Conservation (phyloP, 2,113 vertebrate species). For the Petrocephalus microphthalmus region DNA sequence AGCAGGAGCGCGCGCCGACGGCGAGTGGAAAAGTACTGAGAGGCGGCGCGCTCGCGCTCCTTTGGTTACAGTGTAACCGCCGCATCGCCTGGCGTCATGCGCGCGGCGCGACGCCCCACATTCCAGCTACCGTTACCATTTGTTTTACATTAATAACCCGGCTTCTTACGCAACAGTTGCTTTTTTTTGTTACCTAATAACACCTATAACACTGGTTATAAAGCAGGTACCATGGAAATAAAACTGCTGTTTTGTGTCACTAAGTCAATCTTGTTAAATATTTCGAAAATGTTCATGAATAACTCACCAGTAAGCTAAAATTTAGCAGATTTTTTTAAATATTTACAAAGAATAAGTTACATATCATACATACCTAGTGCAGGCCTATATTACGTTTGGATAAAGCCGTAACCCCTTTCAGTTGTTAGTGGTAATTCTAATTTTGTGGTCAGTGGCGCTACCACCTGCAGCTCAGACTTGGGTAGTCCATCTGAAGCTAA, state of each 20-base stretch:
- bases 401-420: not conserved
- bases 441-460: not conserved
- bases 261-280: not conserved
- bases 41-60: not conserved
- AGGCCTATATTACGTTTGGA: not conserved
- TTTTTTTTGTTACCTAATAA: not conserved
- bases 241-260: not conserved
- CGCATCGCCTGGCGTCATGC: not conserved
- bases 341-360: not conserved
- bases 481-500: not conserved
- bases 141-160: not conserved
- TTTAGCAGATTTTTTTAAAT: not conserved
- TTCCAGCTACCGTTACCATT: not conserved
- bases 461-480: not conserved
- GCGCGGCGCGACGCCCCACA: not conserved
- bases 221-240: not conserved
- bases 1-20: slow-evolving; percentile 15
- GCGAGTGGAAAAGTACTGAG: slow-evolving; percentile 39
- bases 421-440: not conserved
- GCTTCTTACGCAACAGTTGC: not conserved
- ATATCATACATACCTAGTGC: not conserved
- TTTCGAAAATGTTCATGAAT: not conserved
- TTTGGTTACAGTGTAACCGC: not conserved
- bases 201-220: not conserved
- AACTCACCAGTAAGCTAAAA: not conserved